Percentiles rank a stretch among this genome's conserved stretches.
Evolutionary conservation across 2,113 vertebrate genomes (phyloP).

Genomic region (Cettia cetti): DNA sequence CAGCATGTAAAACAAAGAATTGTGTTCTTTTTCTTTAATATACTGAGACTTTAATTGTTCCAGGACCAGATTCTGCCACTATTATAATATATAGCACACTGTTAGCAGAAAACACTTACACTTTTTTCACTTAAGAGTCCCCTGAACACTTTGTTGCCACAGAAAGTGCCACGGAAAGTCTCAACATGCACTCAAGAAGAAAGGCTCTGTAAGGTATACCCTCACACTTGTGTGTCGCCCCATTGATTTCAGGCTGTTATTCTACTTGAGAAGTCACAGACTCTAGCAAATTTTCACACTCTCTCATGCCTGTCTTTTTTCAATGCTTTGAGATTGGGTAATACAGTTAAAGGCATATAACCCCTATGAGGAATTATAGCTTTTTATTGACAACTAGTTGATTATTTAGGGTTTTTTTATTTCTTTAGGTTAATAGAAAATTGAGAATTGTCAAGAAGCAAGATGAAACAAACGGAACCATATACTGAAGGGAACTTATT

Average conservation of each 20-base stretch:
- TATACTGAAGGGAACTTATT: background rate
- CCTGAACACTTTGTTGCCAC: background rate
- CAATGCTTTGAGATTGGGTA: background rate
- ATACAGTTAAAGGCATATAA: background rate
- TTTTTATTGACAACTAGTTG: background rate
- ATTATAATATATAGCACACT: background rate
- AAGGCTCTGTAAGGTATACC: background rate
- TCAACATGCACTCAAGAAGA: background rate
- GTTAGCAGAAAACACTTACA: background rate
- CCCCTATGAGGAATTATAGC: background rate
- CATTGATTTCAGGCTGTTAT: background rate
- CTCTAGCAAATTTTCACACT: background rate
- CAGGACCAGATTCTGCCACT: background rate
- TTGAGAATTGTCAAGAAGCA: background rate
- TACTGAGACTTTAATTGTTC: background rate
- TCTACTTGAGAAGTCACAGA: background rate
- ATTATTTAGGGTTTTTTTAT: background rate
- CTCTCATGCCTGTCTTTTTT: background rate
- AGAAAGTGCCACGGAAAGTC: background rate
- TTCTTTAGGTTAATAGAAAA: background rate
- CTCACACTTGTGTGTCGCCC: background rate
- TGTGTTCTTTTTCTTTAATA: background rate
- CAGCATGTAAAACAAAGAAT: background rate
- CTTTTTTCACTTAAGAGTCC: background rate
- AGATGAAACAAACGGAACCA: background rate